phyloP scores from a whole-genome alignment of 2,797 vertebrate genomes.

The Scolopax bukidnonensis region DNA sequence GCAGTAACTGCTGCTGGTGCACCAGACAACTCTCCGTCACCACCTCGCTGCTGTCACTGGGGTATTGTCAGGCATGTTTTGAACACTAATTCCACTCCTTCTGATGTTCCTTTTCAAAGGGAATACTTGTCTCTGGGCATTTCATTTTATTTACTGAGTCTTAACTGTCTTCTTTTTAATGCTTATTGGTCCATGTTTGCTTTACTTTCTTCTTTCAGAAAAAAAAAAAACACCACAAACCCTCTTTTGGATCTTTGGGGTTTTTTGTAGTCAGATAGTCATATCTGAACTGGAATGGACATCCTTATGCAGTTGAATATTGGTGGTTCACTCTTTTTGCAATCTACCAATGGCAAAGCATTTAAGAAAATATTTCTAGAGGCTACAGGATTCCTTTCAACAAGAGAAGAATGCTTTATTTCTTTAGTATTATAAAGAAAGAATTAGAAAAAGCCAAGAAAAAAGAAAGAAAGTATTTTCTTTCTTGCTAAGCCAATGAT shows the following conservation, averaged over 20 bases:
- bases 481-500: not conserved
- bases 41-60: not conserved
- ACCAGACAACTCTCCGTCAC: not conserved
- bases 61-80: not conserved
- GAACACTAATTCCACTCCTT: slow-evolving; percentile 21
- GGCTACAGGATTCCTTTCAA: not conserved
- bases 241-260: not conserved
- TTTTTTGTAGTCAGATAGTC: not conserved
- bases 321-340: not conserved
- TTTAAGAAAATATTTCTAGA: slow-evolving; percentile 29
- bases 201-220: not conserved
- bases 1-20: not conserved
- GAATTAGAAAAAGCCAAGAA: not conserved
- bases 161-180: slow-evolving; percentile 32
- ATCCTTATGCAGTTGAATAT: not conserved
- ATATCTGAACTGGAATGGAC: not conserved
- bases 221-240: not conserved
- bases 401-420: not conserved
- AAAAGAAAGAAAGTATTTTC: not conserved
- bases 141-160: slow-evolving; percentile 35
- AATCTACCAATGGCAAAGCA: not conserved
- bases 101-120: slow-evolving; percentile 49
- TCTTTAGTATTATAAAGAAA: not conserved
- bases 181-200: not conserved
- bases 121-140: slow-evolving; percentile 19